Evolutionary conservation across 2,888 invertebrate species (phyloP), one percentile per base, ranked within the genome.

Genomic region (Galerucella calmariensis): DNA sequence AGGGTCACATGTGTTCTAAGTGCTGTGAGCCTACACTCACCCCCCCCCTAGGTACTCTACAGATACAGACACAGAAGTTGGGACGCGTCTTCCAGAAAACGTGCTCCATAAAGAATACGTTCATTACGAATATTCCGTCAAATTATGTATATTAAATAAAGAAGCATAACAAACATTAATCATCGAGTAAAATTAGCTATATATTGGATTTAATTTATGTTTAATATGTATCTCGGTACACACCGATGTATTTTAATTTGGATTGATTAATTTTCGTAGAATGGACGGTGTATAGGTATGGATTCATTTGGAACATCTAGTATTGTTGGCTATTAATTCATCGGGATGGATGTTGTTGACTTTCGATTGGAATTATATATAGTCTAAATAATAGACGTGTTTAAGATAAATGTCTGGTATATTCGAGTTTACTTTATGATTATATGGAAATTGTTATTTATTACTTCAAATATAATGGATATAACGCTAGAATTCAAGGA

Each of bases 191-290:
- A 59, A 59, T 59, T 14, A 24, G 59, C 59, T 27, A 59, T 59
- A 59, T 59, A 20, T 20, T 59, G 59, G 59, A 59, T 59, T 24
- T 59, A 59, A 59, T 59, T 59, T 59, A 59, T 59, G 59, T 59
- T 66, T 66, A 72, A 58, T 72, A 66, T 24, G 24, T 67, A 48
- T 53, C 24, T n/a, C 20, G 46, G 48, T 24, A 48, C 14, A 53
- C 46, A 73, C 63, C 71, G 62, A 67, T 74, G 72, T 70, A 72
- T 72, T 75, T 75, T 75, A 71, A 75, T 75, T 75, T 72, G 58
- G 56, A 70, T 70, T 75, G 75, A 75, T 75, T 75, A 62, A 72
- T 75, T 75, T 72, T 72, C 62, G 74, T 71, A 68, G 58, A 65
- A 75, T 72, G 62, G 48, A 72, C 68, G 24, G 67, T 68, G n/a